Percentiles rank a stretch among this genome's conserved stretches.
Conservation (phyloP, 2,888 invertebrate genomes). For the Eupithecia vulgata region DNA sequence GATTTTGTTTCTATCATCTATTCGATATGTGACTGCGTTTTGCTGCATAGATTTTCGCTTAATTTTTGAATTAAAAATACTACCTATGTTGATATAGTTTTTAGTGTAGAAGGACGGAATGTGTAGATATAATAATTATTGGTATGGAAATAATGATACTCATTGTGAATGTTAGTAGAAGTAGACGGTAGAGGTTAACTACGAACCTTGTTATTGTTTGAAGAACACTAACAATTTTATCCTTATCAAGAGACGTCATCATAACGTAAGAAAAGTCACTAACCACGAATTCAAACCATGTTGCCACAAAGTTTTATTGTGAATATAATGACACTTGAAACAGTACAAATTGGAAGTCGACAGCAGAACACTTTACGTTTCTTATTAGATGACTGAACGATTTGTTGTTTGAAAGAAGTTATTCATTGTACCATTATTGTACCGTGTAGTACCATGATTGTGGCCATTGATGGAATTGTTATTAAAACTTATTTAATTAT, state of each 20-base stretch:
- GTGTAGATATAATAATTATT: not conserved
- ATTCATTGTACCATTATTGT: constrained; percentile 16
- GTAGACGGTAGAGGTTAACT: no score
- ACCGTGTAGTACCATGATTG: not conserved
- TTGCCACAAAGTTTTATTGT: constrained; percentile 58
- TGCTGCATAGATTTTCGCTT: no score
- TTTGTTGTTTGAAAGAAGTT: constrained; percentile 22
- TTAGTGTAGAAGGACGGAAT: no score
- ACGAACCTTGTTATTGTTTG: not conserved
- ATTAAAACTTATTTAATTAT: not conserved
- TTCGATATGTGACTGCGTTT: no score
- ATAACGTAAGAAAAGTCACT: not conserved
- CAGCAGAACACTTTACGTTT: constrained; percentile 46
- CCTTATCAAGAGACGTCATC: not conserved
- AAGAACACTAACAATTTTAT: not conserved
- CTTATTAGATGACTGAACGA: constrained; percentile 50
- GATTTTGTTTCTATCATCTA: not conserved
- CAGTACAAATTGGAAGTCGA: constrained; percentile 75
- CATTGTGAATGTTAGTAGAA: not conserved
- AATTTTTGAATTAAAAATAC: no score
- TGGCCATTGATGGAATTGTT: not conserved
- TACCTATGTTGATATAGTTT: no score
- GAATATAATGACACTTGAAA: constrained; percentile 72
- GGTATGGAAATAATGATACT: not conserved
- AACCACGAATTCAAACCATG: not conserved